Base-by-base conservation (phyloP, 1,140 invertebrate species). In the Ceratitis capitata region DNA sequence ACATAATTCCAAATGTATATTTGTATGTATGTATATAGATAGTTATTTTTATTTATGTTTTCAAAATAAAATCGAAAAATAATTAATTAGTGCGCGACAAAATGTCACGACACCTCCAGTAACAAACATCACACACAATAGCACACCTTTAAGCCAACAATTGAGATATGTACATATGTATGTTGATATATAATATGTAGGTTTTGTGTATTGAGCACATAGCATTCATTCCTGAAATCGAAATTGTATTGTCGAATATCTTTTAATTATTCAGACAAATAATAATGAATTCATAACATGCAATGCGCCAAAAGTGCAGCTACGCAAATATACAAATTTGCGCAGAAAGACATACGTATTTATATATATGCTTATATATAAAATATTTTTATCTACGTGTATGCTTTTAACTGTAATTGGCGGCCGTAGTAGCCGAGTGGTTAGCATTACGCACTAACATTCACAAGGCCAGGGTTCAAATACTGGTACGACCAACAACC, bases 271-370 rank as follows among this genome's bases (percentile, higher is more conserved):
- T 78, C 69, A 78, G 23, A 23, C 42, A 47, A 78, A 45, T 78
- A 78, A 45, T 78, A 78, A 78, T 78, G 69, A 78, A 39, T 78
- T 78, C 45, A 2, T 12, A 14, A n/a, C 69, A 78, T 39, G 69
- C 69, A 78, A 78, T 26, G 39, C 39, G 39, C 16, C 42, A 78
- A 78, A 78, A 39, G 7, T n/a, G 32, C 61, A 16, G 61, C n/a
- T 53, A n/a, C n/a, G n/a, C n/a, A n/a, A n/a, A n/a, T n/a, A n/a
- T n/a, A n/a, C n/a, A n/a, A n/a, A n/a, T n/a, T n/a, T n/a, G n/a
- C n/a, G n/a, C n/a, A n/a, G n/a, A n/a, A n/a, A n/a, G n/a, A n/a
- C n/a, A n/a, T n/a, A n/a, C n/a, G n/a, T n/a, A n/a, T n/a, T n/a
- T n/a, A n/a, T n/a, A n/a, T n/a, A n/a, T 7, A 23, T 56, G 51